phyloP scores from a whole-genome alignment of 1,140 invertebrate species.

The Papilio glaucus region DNA sequence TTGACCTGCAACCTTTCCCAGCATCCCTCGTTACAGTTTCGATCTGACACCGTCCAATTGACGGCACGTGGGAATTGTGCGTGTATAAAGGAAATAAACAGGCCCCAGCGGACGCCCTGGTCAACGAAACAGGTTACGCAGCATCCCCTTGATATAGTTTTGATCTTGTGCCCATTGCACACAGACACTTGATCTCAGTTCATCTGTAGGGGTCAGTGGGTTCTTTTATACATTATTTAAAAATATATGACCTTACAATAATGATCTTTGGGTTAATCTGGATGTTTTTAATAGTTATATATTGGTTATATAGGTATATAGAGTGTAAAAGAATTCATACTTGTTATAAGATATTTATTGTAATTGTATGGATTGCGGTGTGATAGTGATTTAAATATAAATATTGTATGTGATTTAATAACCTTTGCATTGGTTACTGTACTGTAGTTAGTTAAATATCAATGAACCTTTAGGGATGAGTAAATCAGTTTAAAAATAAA shows the following conservation, averaged over 20 bases:
- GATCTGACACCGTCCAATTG: slow-evolving; percentile 50
- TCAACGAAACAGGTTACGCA: slow-evolving; percentile 44
- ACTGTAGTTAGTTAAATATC: not conserved
- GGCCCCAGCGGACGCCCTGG: slow-evolving; percentile 15
- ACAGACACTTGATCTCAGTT: slow-evolving; percentile 11
- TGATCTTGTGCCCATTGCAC: slow-evolving; percentile 50
- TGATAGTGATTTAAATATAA: not conserved
- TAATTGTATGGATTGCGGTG: not conserved
- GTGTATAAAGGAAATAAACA: slow-evolving; percentile 19
- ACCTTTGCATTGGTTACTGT: too few relatives aligned
- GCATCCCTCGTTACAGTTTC: slow-evolving; percentile 65
- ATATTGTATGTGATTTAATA: not conserved
- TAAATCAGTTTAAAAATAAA: too few relatives aligned
- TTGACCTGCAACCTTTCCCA: slow-evolving; percentile 51
- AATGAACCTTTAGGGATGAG: not conserved
- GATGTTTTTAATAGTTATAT: not conserved
- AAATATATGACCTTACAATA: slow-evolving; percentile 35
- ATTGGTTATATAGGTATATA: too few relatives aligned
- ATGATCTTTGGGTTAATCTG: not conserved
- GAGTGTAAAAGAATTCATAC: too few relatives aligned
- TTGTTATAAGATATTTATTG: not conserved
- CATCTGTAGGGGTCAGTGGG: not conserved
- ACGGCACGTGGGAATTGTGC: slow-evolving; percentile 30
- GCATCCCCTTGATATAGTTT: slow-evolving; percentile 58
- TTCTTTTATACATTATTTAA: slow-evolving; percentile 13